These are phyloP conservation scores for Lepidotrigona ventralis DNA, from an alignment of 1,140 invertebrate species.

Conservation along the genomic window DNA sequence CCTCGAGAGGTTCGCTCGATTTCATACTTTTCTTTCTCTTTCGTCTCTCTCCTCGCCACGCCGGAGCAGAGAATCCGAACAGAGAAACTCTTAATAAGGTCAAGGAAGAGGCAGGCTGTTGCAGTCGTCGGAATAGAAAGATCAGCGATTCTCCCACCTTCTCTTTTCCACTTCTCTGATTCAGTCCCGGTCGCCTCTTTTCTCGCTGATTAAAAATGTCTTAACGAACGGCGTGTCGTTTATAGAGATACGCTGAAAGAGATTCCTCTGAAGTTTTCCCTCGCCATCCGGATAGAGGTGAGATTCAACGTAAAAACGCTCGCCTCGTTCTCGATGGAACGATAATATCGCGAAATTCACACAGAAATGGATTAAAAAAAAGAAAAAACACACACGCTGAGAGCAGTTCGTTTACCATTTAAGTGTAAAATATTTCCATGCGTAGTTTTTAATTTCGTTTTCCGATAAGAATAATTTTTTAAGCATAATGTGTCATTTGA, in stretches of 20 bases:
- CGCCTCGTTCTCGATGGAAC: neutral
- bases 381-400: neutral
- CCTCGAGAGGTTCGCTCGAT: neutral
- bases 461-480: no score
- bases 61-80: slow-evolving; percentile 18
- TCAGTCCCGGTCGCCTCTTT: slow-evolving; percentile 4
- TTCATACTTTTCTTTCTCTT: slow-evolving; percentile 15
- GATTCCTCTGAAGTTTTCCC: slow-evolving; percentile 29
- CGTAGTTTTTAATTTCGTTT: no score
- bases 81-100: slow-evolving; percentile 51
- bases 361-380: neutral
- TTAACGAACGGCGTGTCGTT: slow-evolving; percentile 61
- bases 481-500: no score
- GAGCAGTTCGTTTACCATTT: no score
- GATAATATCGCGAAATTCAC: slow-evolving; percentile 14
- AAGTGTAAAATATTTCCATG: no score
- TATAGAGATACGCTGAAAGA: slow-evolving; percentile 34
- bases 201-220: slow-evolving; percentile 69
- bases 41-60: neutral
- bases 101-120: slow-evolving; percentile 40
- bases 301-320: slow-evolving; percentile 20
- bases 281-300: neutral
- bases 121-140: slow-evolving; percentile 54
- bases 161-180: neutral
- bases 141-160: slow-evolving; percentile 54